These are phyloP conservation scores for Pterophyllum scalare DNA, from an alignment of 2,113 vertebrate genomes.

Conservation along the genomic window DNA sequence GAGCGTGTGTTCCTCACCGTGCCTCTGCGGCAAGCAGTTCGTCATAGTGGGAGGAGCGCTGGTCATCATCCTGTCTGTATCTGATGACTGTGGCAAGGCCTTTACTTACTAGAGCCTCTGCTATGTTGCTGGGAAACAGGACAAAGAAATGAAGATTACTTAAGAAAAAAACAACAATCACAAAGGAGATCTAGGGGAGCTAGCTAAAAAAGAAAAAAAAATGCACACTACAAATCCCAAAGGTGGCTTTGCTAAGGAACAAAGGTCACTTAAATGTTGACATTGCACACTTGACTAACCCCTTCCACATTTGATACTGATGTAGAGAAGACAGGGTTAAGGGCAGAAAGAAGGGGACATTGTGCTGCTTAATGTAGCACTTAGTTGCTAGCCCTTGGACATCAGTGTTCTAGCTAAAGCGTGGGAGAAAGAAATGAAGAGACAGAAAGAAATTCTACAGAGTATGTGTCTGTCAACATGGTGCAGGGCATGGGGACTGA, in stretches of 20 bases:
- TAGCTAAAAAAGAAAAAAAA: too few relatives aligned
- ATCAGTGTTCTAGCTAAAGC: not conserved
- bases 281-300: conserved; percentile 10
- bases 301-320: not conserved
- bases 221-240: not conserved
- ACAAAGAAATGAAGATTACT: not conserved
- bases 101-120: conserved; percentile 96
- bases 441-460: not conserved
- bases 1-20: conserved; percentile 81
- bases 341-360: not conserved
- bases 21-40: conserved; percentile 95
- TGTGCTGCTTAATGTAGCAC: conserved; percentile 15
- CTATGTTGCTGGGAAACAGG: conserved; percentile 88
- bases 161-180: conserved; percentile 1
- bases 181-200: not conserved
- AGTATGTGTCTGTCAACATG: not conserved
- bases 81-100: conserved; percentile 94
- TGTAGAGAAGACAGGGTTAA: not conserved
- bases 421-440: not conserved
- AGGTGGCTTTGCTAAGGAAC: not conserved
- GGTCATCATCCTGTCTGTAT: conserved; percentile 96
- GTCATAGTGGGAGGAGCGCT: conserved; percentile 95
- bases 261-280: conserved; percentile 18
- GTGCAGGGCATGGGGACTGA: not conserved
- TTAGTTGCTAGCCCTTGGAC: conserved; percentile 9